Base-by-base conservation (phyloP, 2,888 invertebrate genomes). In the Nematopogon swammerdamellus region DNA sequence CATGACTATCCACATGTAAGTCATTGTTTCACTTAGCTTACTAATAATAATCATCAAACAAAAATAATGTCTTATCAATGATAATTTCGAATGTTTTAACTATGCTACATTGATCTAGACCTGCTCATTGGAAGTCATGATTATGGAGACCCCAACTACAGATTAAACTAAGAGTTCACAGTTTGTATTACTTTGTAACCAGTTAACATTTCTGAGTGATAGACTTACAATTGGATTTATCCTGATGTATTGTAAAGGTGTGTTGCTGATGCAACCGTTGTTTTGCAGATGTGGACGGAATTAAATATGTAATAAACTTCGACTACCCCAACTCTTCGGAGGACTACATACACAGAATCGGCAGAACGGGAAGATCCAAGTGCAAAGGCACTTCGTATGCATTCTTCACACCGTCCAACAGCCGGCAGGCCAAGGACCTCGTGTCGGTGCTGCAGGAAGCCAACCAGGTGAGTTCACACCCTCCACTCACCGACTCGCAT, bases 311-410 rank as follows among this genome's bases (percentile, higher is more conserved):
- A 57, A 92, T 96, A 69, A 97, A 96, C 82, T 95, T 90, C 82
- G 96, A 96, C 81, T 97, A 95, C 75, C 96, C 96, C 50, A 92
- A 92, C 72, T 94, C 92, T 52, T 93, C 94, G 50, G 96, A 97
- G 72, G 95, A 96, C 75, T 96, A 96, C 70, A 93, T 96, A 63
- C 96, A 96, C 75, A 88, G 96, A 55, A 97, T 96, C 71, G 96
- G 96, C 51, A 87, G 96, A 62, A 96, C 96, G 44, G 96, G 94
- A 49, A 85, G 96, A 49, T 89, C 90, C 44, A 87, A 91, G 67
- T 85, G 89, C 59, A 92, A 89, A 59, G 95, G 94, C 58, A 95
- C 95, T 53, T 95, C 96, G 44, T 96, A 95, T 70, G 95, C 96
- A 51, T 95, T 97, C 82, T 95, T 96, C 77, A 95, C 95, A 46